Evolutionary conservation across 2,113 vertebrate species (phyloP).

Genomic region (Turnix velox): DNA sequence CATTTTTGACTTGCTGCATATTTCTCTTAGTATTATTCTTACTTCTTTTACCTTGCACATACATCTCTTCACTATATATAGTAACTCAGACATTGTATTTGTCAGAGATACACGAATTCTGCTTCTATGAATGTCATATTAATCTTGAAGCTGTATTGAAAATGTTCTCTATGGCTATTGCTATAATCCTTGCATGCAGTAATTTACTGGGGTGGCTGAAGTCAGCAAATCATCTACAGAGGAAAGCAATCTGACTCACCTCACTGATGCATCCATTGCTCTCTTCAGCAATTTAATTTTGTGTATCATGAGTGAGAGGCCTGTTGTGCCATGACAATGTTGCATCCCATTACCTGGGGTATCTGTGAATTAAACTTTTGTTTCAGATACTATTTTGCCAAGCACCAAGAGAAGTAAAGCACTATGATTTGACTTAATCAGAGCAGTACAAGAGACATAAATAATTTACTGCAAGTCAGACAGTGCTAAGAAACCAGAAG

Average conservation of each 20-base stretch:
- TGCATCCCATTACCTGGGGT: background rate
- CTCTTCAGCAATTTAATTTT: background rate
- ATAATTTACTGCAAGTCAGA: background rate
- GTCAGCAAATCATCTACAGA: background rate
- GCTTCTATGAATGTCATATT: background rate
- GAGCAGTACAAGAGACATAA: background rate
- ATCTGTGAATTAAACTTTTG: background rate
- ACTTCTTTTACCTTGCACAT: background rate
- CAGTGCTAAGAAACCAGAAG: background rate
- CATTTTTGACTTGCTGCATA: background rate
- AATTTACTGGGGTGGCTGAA: background rate
- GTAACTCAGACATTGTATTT: background rate
- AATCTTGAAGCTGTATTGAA: background rate
- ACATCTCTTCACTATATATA: background rate
- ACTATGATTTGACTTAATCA: background rate
- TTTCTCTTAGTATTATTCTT: background rate
- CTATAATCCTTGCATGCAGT: background rate
- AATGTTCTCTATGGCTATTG: background rate
- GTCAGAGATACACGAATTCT: background rate
- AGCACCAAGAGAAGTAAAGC: background rate
- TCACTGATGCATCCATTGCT: background rate
- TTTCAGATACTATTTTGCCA: background rate
- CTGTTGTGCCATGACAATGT: background rate
- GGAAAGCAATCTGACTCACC: background rate
- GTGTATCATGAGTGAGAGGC: background rate